Conservation (phyloP, 35 echinoderm and acorn worm species). For the Nesometra sesokonis region DNA sequence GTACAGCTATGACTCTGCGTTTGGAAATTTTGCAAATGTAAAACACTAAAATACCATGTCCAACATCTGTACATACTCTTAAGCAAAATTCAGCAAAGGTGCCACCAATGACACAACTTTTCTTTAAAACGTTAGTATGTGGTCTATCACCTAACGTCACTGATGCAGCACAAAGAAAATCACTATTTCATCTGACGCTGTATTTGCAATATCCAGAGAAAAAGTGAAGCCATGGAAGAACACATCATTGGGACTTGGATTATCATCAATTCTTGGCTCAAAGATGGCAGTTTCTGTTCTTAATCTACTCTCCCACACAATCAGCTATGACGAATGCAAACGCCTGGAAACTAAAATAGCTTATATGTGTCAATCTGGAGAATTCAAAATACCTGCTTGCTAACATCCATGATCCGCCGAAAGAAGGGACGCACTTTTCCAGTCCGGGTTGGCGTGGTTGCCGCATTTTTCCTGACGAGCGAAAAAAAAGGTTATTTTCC, state of each 20-base stretch:
- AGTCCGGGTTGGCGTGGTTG: too few species aligned
- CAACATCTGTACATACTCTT: background rate
- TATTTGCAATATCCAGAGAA: background rate
- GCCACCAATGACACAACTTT: background rate
- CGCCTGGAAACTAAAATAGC: constrained; percentile 53
- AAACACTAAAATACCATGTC: background rate
- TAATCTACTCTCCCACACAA: constrained; percentile 34
- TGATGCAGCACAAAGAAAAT: background rate
- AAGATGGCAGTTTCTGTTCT: constrained; percentile 37
- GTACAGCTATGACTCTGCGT: too few species aligned
- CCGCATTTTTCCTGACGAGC: too few species aligned
- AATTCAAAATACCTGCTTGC: constrained; percentile 38
- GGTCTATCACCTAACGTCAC: background rate
- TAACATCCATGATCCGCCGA: too few species aligned
- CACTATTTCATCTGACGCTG: background rate
- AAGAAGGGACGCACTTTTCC: too few species aligned
- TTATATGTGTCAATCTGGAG: background rate
- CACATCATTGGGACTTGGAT: background rate
- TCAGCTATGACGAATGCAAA: constrained; percentile 53
- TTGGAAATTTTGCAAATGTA: too few species aligned
- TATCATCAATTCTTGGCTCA: constrained; percentile 27
- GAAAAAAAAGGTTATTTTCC: too few species aligned
- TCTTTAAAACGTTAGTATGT: background rate
- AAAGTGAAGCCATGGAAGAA: background rate
- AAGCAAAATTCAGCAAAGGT: background rate